Conservation (phyloP, 2,888 invertebrate species). For the Pollenia labialis region DNA sequence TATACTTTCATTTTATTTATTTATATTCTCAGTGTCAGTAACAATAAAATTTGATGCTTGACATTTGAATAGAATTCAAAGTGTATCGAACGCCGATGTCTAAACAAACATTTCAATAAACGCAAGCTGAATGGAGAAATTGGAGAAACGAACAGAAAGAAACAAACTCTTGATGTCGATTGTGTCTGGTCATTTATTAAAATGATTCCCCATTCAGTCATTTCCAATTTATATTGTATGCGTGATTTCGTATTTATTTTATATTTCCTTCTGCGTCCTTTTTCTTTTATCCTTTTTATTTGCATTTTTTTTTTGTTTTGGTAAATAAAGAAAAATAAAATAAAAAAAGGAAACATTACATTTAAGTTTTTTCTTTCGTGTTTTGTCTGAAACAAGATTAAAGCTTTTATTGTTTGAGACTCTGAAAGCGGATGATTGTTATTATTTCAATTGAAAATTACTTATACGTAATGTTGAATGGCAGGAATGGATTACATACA, state of each 20-base stretch:
- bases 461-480: background rate
- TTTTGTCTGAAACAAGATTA: background rate
- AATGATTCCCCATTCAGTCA: constrained; percentile 48
- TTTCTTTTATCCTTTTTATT: background rate
- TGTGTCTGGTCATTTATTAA: constrained; percentile 47
- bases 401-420: background rate
- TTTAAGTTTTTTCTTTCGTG: background rate
- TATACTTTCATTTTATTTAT: background rate
- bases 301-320: constrained; percentile 1
- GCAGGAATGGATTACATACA: background rate
- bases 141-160: background rate
- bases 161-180: background rate
- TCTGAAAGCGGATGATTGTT: constrained; percentile 25
- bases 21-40: constrained; percentile 17
- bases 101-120: constrained; percentile 16
- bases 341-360: background rate
- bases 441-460: constrained; percentile 14
- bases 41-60: constrained; percentile 57
- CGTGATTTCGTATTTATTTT: constrained; percentile 32
- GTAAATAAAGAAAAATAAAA: background rate
- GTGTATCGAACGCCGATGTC: background rate
- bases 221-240: constrained; percentile 17
- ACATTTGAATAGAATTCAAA: constrained; percentile 43
- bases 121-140: background rate
- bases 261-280: background rate